Evolutionary conservation across 2,113 vertebrate species (phyloP).

Genomic region (Bos javanicus): DNA sequence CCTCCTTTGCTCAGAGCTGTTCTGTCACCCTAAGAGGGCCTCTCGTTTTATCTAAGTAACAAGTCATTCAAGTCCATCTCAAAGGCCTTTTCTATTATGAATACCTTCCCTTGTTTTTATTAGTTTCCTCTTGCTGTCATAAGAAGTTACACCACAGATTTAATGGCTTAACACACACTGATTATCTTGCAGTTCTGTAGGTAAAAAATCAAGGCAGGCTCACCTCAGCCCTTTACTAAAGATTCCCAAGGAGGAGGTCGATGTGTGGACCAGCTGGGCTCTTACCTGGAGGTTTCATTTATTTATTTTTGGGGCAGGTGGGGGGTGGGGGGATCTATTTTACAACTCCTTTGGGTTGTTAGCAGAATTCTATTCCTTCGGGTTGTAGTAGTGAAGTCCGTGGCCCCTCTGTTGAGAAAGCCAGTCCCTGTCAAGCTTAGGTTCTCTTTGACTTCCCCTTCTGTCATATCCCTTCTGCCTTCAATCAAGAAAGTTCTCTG

Average conservation of each 20-base stretch:
- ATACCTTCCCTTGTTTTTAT: neutral
- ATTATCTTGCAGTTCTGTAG: neutral
- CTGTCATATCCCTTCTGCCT: neutral
- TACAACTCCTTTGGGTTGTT: neutral
- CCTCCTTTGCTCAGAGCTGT: neutral
- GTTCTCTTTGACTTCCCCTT: neutral
- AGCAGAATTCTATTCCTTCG: neutral
- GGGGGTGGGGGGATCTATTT: neutral
- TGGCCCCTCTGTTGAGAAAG: neutral
- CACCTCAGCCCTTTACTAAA: neutral
- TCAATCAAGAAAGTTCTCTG: neutral
- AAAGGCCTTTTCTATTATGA: slow-evolving; percentile 3
- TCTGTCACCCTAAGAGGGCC: neutral
- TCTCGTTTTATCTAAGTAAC: neutral
- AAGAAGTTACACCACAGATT: neutral
- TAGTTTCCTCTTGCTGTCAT: neutral
- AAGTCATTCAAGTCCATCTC: neutral
- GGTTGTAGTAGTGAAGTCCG: neutral
- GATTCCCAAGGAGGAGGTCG: neutral
- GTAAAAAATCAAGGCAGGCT: neutral
- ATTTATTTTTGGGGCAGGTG: neutral
- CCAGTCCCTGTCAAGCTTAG: neutral
- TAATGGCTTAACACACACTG: neutral
- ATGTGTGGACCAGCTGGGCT: neutral
- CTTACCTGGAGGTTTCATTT: neutral